Conservation (phyloP, 2,888 invertebrate genomes). For the Brachynemurus nebulosus region DNA sequence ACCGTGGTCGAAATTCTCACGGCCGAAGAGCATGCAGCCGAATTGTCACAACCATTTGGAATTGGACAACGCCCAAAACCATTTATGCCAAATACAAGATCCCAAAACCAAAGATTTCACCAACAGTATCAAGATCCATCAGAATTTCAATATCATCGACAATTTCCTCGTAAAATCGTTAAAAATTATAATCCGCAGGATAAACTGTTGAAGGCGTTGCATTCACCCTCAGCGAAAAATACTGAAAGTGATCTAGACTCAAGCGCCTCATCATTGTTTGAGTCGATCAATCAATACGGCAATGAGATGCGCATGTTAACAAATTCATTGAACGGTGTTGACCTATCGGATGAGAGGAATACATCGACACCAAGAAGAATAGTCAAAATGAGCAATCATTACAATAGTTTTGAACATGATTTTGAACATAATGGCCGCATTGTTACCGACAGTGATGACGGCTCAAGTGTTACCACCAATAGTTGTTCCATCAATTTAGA, state of each 20-base stretch:
- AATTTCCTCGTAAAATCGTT: neutral
- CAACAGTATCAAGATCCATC: too few species aligned
- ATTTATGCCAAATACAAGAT: neutral
- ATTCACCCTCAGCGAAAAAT: neutral
- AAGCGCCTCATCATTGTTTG: neutral
- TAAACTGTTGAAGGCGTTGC: neutral
- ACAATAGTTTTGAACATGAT: neutral
- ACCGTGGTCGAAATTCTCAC: neutral
- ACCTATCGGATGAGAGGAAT: neutral
- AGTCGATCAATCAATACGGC: neutral
- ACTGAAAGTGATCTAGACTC: neutral
- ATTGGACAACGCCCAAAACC: slow-evolving; percentile 2
- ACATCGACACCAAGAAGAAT: neutral
- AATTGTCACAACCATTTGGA: neutral
- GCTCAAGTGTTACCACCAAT: neutral
- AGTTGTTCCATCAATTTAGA: neutral
- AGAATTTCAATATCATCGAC: neutral
- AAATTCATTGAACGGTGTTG: neutral
- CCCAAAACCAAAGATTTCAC: neutral
- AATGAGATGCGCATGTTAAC: neutral
- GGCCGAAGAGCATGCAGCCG: neutral
- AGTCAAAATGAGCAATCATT: neutral
- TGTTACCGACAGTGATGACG: slow-evolving; percentile 3
- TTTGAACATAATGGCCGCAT: slow-evolving; percentile 2
- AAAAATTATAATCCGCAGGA: neutral